Base-by-base conservation (phyloP, 2,797 vertebrate genomes). In the Enteromius trimaculatus region DNA sequence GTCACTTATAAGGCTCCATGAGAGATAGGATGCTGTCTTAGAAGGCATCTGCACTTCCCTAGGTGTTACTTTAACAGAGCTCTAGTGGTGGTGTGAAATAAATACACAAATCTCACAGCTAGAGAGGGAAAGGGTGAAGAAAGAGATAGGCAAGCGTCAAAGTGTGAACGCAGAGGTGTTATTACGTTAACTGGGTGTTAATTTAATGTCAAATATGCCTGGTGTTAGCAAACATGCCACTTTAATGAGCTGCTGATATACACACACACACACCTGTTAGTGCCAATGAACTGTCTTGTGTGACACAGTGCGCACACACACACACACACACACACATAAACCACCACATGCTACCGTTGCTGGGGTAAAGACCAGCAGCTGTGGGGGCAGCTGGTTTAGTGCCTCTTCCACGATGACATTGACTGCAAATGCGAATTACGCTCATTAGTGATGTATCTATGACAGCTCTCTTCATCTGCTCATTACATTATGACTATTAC, bases 111-210 rank as follows among this genome's bases (percentile, higher is more conserved):
- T 77, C 55, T 74, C 26, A 53, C 4, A 44, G 49, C 62, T 58
- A 29, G 0, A 66, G 2, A 58, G 49, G 51, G 37, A 82, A 23
- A 68, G n/a, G n/a, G 19, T 58, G 64, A 29, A 51, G 58, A 60
- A 6, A 55, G 37, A 74, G 60, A 79, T 21, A 70, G 11, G 51
- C 58, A 68, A 23, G 79, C 19, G 26, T 34, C 39, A 31, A 72
- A 79, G 77, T 53, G 76, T 68, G 72, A 78, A 68, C 10, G 51
- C 62, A 58, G 62, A 80, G 42, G 85, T 85, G 85, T 80, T 77
- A 84, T 70, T 79, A 82, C 37, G 84, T 88, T 95, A 94, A 95
- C 92, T 92, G 90, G 91, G 93, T 95, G 94, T 89, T 95, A 95
- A 95, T 94, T 90, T 90, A 92, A 85, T 83, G 83, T 89, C 92